A percentile compares a stretch with the other conserved stretches of the same genome.
Conservation (phyloP, 2,113 vertebrate species). For the Uria lomvia region DNA sequence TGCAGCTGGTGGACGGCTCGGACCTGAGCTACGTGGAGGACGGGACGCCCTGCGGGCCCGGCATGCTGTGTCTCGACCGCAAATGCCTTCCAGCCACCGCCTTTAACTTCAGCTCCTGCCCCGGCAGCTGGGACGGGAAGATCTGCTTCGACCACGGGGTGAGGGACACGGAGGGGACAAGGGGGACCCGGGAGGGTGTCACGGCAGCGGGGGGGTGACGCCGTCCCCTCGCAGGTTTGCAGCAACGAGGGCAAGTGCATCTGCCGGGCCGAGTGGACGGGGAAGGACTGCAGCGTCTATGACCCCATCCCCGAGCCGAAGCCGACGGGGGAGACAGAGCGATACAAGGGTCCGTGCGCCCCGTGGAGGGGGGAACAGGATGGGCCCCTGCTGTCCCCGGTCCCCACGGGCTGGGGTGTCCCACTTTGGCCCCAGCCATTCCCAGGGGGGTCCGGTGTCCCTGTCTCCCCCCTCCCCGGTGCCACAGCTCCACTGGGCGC, state of each 20-base stretch:
- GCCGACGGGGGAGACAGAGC: conserved; percentile 78
- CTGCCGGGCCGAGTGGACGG: conserved; percentile 91
- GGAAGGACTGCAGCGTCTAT: conserved; percentile 92
- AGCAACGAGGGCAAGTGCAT: conserved; percentile 96
- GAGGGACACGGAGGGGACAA: not conserved
- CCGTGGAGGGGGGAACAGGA: not conserved
- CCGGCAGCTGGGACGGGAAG: conserved; percentile 78
- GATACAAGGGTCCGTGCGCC: conserved; percentile 82
- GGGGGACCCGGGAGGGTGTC: not conserved
- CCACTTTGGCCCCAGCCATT: not conserved
- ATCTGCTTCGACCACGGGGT: conserved; percentile 92
- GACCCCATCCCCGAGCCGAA: conserved; percentile 88
- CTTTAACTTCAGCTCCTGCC: conserved; percentile 93
- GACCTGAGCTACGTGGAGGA: conserved; percentile 94
- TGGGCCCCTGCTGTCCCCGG: not conserved
- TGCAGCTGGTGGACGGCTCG: conserved; percentile 88
- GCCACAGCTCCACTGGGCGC: not conserved
- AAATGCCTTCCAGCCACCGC: conserved; percentile 87
- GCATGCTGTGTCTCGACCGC: conserved; percentile 92
- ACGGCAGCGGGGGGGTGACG: accelerated
- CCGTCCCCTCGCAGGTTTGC: conserved; percentile 76
- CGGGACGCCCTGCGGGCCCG: conserved; percentile 90
- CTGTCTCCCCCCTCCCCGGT: not conserved
- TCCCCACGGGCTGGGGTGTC: not conserved
- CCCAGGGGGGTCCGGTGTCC: not conserved